phyloP scores from a whole-genome alignment of 2,888 invertebrate species.

The Papilio elwesi region DNA sequence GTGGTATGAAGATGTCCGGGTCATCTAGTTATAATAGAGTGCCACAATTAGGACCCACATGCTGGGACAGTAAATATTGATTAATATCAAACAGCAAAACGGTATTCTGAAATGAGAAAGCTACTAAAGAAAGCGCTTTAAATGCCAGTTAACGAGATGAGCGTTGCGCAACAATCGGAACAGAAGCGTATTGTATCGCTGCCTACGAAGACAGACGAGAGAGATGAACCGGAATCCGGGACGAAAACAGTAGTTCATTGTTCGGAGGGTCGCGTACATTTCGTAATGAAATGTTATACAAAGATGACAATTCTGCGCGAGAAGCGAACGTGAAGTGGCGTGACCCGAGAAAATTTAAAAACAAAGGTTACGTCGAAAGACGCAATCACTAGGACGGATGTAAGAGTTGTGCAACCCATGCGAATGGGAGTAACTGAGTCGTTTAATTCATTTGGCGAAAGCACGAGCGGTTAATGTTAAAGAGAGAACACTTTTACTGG shows the following conservation, averaged over 20 bases:
- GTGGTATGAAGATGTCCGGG: no score
- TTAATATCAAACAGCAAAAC: not conserved
- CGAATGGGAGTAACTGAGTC: slow-evolving; percentile 11
- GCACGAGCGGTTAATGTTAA: slow-evolving; percentile 20
- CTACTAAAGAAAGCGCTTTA: slow-evolving; percentile 48
- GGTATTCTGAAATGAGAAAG: slow-evolving; percentile 26
- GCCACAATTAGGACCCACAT: not conserved
- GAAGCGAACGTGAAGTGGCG: slow-evolving; percentile 49
- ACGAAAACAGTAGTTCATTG: slow-evolving; percentile 64
- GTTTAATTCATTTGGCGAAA: slow-evolving; percentile 21
- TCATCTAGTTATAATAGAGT: no score
- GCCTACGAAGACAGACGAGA: slow-evolving; percentile 61
- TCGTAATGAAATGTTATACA: slow-evolving; percentile 63
- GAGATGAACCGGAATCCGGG: slow-evolving; percentile 62
- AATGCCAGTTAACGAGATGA: slow-evolving; percentile 51
- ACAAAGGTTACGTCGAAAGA: slow-evolving; percentile 32
- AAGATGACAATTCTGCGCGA: slow-evolving; percentile 55
- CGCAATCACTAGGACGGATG: slow-evolving; percentile 21
- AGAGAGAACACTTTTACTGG: slow-evolving; percentile 25
- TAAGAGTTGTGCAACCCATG: slow-evolving; percentile 23
- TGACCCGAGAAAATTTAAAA: slow-evolving; percentile 47
- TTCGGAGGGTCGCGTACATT: slow-evolving; percentile 59
- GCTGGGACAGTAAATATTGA: not conserved
- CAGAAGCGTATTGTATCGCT: slow-evolving; percentile 70
- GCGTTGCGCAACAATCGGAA: slow-evolving; percentile 64